Conservation (phyloP, 2,113 vertebrate genomes). For the Cynopterus brachyotis region DNA sequence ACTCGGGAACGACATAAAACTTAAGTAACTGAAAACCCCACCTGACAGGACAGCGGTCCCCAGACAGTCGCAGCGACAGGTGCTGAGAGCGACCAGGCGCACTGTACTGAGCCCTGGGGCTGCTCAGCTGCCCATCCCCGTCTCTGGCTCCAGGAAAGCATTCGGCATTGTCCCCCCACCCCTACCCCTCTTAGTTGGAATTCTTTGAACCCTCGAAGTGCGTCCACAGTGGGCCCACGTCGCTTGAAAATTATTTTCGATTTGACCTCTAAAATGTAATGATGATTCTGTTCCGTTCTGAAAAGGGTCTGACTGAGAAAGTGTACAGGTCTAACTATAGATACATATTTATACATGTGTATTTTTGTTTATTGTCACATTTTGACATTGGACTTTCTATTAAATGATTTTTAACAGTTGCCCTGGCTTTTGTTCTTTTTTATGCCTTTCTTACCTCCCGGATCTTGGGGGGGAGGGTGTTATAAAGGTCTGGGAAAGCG, state of each 20-base stretch:
- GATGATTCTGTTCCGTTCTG: conserved; percentile 63
- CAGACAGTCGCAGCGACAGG: background rate
- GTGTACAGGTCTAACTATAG: conserved; percentile 73
- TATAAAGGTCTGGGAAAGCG: background rate
- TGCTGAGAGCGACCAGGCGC: background rate
- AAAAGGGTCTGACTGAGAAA: conserved; percentile 73
- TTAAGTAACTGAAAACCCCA: background rate
- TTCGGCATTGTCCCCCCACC: background rate
- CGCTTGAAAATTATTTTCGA: conserved; percentile 55
- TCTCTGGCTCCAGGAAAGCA: background rate
- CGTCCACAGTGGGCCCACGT: background rate
- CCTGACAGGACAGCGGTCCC: background rate
- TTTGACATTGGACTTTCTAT: conserved; percentile 80
- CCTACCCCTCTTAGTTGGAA: background rate
- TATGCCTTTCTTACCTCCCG: background rate
- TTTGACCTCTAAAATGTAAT: conserved; percentile 65
- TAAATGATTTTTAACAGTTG: conserved; percentile 78
- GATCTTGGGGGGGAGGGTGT: rapidly evolving
- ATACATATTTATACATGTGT: conserved; percentile 80
- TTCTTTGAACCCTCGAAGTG: conserved; percentile 9
- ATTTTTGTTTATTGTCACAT: conserved; percentile 79
- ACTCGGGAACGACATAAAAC: background rate
- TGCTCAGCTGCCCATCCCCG: rapidly evolving
- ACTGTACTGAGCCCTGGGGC: rapidly evolving
- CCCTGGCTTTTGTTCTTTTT: conserved; percentile 37